Conservation (phyloP, 2,797 vertebrate species). For the Diceros bicornis region DNA sequence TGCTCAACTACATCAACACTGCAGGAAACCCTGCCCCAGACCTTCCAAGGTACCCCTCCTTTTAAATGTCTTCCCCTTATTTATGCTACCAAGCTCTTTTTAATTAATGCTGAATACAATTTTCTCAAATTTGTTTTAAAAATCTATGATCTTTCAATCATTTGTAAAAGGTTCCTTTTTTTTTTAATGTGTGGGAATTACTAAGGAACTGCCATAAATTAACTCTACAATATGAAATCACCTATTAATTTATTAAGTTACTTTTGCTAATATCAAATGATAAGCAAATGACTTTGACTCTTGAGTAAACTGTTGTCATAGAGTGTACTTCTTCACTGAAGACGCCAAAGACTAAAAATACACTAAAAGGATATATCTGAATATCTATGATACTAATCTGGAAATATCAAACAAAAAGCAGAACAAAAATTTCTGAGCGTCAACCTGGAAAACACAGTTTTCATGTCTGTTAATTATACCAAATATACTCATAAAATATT, state of each 20-base stretch:
- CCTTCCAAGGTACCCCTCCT: not conserved
- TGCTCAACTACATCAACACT: not conserved
- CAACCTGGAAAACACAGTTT: not conserved
- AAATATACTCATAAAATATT: conserved; percentile 35
- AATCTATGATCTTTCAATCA: conserved; percentile 5
- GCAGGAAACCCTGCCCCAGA: not conserved
- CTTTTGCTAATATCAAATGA: conserved; percentile 35
- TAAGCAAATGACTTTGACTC: not conserved
- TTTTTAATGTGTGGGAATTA: not conserved
- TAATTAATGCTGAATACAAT: not conserved
- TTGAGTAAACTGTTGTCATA: not conserved
- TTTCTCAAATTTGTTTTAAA: conserved; percentile 37
- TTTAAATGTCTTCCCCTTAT: not conserved
- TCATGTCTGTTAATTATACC: not conserved
- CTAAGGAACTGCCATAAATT: not conserved
- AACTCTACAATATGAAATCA: conserved; percentile 4
- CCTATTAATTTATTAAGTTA: conserved; percentile 19
- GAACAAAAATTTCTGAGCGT: conserved; percentile 28
- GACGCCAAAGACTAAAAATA: conserved; percentile 55
- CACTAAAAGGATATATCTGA: not conserved
- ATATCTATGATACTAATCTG: not conserved
- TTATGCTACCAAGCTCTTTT: conserved; percentile 21
- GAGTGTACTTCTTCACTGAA: not conserved
- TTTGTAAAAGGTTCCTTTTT: not conserved
- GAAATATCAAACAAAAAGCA: conserved; percentile 38